Conservation (phyloP, 2,113 vertebrate species). For the Plectropomus leopardus region DNA sequence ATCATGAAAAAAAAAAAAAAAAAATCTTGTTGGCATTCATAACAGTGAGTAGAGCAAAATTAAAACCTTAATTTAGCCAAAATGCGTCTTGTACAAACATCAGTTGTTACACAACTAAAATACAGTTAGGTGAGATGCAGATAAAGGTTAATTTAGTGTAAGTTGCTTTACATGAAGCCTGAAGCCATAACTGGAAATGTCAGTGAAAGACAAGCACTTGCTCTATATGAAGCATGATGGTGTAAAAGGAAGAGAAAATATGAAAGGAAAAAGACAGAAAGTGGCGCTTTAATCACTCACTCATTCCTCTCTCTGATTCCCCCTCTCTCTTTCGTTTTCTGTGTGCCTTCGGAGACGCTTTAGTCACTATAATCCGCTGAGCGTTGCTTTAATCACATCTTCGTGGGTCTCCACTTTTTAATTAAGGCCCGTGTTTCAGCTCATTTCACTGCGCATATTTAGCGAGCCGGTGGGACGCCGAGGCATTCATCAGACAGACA, state of each 20-base stretch:
- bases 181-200: conserved; percentile 22
- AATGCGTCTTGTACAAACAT: not conserved
- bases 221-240: conserved; percentile 14
- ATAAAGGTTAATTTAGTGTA: conserved; percentile 15
- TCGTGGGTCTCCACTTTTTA: conserved; percentile 83
- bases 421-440: conserved; percentile 86
- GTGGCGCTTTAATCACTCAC: conserved; percentile 64
- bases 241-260: conserved; percentile 51
- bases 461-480: conserved; percentile 79
- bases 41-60: conserved; percentile 4
- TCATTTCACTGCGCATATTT: conserved; percentile 87
- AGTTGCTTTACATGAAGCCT: conserved; percentile 10
- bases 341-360: conserved; percentile 73
- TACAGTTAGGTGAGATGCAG: not conserved
- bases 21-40: not conserved
- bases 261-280: conserved; percentile 56
- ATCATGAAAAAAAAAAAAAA: not conserved
- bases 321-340: conserved; percentile 55
- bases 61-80: not conserved
- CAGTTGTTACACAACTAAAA: conserved; percentile 6
- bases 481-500: conserved; percentile 79
- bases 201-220: conserved; percentile 27
- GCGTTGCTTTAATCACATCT: conserved; percentile 83
- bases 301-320: conserved; percentile 44
- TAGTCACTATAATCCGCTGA: conserved; percentile 80